phyloP scores from a whole-genome alignment of 2,113 vertebrate genomes.

The Oncorhynchus tshawytscha region DNA sequence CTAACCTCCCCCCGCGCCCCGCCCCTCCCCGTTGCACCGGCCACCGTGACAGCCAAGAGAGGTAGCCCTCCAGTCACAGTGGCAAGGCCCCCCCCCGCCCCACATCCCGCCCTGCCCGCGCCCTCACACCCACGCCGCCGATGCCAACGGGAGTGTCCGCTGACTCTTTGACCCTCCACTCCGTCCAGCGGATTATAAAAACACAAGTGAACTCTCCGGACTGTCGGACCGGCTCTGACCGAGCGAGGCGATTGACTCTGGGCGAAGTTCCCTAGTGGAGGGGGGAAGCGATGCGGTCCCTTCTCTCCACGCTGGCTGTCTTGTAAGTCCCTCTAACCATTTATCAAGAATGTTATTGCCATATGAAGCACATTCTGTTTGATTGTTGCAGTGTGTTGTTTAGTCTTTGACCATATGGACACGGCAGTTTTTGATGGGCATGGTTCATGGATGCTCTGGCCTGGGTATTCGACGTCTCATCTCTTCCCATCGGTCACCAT shows the following conservation, averaged over 20 bases:
- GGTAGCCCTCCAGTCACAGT: slow-evolving; percentile 70
- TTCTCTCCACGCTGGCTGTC: slow-evolving; percentile 81
- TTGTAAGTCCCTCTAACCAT: slow-evolving; percentile 69
- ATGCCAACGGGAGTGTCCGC: slow-evolving; percentile 69
- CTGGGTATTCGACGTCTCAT: too few species aligned
- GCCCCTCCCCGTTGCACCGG: slow-evolving; percentile 60
- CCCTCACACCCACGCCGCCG: slow-evolving; percentile 43
- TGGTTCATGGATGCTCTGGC: too few species aligned
- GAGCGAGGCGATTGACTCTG: slow-evolving; percentile 70
- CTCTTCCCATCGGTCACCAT: slow-evolving; percentile 52
- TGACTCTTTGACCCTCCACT: slow-evolving; percentile 67
- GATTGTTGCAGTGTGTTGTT: too few species aligned
- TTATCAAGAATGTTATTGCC: neutral
- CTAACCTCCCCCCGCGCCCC: slow-evolving; percentile 49
- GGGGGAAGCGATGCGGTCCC: slow-evolving; percentile 78
- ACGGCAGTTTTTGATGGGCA: neutral
- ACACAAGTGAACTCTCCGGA: slow-evolving; percentile 61
- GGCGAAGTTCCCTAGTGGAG: slow-evolving; percentile 75
- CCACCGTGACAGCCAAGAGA: slow-evolving; percentile 62
- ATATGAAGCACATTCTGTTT: too few species aligned
- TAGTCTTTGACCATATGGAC: neutral
- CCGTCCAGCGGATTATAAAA: slow-evolving; percentile 64
- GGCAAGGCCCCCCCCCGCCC: slow-evolving; percentile 56
- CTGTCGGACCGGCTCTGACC: slow-evolving; percentile 66
- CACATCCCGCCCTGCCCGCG: slow-evolving; percentile 24